Evolutionary conservation across 2,888 invertebrate species (phyloP).

Genomic region (Brenthis ino): DNA sequence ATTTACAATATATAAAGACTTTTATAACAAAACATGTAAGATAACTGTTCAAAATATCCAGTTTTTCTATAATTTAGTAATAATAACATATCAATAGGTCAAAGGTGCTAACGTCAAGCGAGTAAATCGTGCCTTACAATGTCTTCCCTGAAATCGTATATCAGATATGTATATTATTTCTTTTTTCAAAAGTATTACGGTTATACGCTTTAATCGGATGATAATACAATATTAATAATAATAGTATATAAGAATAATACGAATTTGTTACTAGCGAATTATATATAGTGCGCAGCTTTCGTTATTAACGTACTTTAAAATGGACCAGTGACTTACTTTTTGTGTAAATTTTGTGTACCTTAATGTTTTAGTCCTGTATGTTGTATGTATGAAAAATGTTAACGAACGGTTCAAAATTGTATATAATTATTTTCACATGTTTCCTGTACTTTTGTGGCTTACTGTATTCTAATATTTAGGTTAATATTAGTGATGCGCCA

Average conservation of each 20-base stretch:
- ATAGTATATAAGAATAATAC: constrained; percentile 41
- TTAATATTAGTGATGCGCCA: constrained; percentile 25
- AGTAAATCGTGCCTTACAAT: constrained; percentile 59
- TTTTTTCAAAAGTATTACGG: constrained; percentile 72
- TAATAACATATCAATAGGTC: constrained; percentile 32
- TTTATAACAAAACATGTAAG: neutral
- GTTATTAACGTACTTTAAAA: constrained; percentile 52
- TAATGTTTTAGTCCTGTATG: constrained; percentile 17
- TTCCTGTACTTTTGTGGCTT: neutral
- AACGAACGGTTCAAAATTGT: too few relatives aligned
- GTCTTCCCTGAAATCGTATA: constrained; percentile 61
- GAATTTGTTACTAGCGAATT: constrained; percentile 47
- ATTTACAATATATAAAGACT: too few relatives aligned
- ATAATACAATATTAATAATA: constrained; percentile 49
- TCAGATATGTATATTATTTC: constrained; percentile 20
- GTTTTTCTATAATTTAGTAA: constrained; percentile 4
- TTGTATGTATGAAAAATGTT: constrained; percentile 18
- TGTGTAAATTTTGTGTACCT: constrained; percentile 29
- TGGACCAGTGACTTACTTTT: constrained; percentile 49
- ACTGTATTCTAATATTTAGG: neutral
- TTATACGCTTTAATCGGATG: constrained; percentile 75
- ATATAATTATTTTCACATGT: neutral
- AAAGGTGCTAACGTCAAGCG: constrained; percentile 44
- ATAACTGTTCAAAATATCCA: neutral
- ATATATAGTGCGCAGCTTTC: constrained; percentile 45